Percentiles rank a stretch among this genome's conserved stretches.
Conservation (phyloP, 2,113 vertebrate species). For the Brachyistius frenatus region DNA sequence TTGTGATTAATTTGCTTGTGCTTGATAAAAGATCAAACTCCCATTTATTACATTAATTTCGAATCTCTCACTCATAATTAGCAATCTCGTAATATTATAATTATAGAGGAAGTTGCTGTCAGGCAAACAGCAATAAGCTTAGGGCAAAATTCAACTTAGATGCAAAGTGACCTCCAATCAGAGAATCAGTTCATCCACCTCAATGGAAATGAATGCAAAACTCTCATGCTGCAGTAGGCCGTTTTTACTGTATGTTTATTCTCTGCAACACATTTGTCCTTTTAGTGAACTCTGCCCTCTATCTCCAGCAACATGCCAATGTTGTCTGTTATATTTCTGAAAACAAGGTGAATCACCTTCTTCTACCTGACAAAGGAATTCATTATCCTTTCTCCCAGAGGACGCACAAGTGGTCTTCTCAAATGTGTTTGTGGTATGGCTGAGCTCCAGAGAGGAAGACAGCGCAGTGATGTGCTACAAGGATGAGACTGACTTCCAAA, state of each 20-base stretch:
- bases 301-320: slow-evolving; percentile 49
- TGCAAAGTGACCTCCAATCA: slow-evolving; percentile 80
- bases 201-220: slow-evolving; percentile 83
- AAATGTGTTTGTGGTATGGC: slow-evolving; percentile 74
- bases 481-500: slow-evolving; percentile 60
- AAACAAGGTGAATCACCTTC: slow-evolving; percentile 74
- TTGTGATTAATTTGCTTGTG: slow-evolving; percentile 19
- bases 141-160: slow-evolving; percentile 65
- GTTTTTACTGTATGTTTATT: slow-evolving; percentile 36
- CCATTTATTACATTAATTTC: slow-evolving; percentile 28
- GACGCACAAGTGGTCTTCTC: slow-evolving; percentile 72
- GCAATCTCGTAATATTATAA: slow-evolving; percentile 45
- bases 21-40: slow-evolving; percentile 29
- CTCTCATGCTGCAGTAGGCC: slow-evolving; percentile 46
- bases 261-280: slow-evolving; percentile 77
- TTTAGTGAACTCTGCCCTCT: slow-evolving; percentile 79
- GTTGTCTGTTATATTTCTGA: slow-evolving; percentile 64
- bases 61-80: slow-evolving; percentile 41
- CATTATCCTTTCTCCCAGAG: slow-evolving; percentile 73
- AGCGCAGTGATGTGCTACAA: slow-evolving; percentile 65
- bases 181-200: slow-evolving; percentile 73
- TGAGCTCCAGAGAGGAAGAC: slow-evolving; percentile 56
- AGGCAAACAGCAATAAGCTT: slow-evolving; percentile 59
- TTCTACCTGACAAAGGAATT: slow-evolving; percentile 79
- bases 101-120: slow-evolving; percentile 44